A percentile compares a stretch with the other conserved stretches of the same genome.
Evolutionary conservation across 2,797 vertebrate genomes (phyloP).

Genomic region (Galaxias olidus): DNA sequence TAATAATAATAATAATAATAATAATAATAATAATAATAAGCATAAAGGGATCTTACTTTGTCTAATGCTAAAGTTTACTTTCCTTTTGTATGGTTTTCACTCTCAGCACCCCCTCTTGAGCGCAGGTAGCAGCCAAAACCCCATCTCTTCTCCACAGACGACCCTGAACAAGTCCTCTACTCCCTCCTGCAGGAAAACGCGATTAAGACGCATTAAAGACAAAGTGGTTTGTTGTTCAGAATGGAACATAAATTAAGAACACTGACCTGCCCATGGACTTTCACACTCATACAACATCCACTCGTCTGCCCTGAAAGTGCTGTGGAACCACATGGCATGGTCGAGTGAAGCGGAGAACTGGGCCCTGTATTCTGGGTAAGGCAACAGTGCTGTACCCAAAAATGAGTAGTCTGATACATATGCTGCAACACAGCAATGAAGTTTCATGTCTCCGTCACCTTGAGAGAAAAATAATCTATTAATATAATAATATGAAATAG

Average conservation of each 20-base stretch:
- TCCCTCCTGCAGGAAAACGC: constrained; percentile 72
- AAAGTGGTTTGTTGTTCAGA: too few relatives aligned
- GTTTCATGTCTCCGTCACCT: constrained; percentile 93
- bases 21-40: too few relatives aligned
- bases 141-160: constrained; percentile 91
- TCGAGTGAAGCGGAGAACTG: constrained; percentile 86
- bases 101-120: constrained; percentile 90
- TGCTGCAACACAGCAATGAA: constrained; percentile 94
- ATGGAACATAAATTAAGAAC: too few relatives aligned
- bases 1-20: too few relatives aligned
- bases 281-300: constrained; percentile 97
- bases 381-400: constrained; percentile 83
- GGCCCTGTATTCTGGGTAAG: constrained; percentile 65
- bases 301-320: constrained; percentile 88
- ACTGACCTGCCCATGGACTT: constrained; percentile 96
- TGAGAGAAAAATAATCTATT: constrained; percentile 18
- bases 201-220: background rate
- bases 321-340: constrained; percentile 97
- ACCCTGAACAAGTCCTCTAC: constrained; percentile 88
- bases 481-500: background rate
- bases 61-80: constrained; percentile 82
- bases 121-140: constrained; percentile 86
- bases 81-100: constrained; percentile 55
- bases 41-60: background rate
- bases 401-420: constrained; percentile 92